These are phyloP conservation scores for Micromys minutus DNA, from an alignment of 2,113 vertebrate species.

Conservation along the genomic window DNA sequence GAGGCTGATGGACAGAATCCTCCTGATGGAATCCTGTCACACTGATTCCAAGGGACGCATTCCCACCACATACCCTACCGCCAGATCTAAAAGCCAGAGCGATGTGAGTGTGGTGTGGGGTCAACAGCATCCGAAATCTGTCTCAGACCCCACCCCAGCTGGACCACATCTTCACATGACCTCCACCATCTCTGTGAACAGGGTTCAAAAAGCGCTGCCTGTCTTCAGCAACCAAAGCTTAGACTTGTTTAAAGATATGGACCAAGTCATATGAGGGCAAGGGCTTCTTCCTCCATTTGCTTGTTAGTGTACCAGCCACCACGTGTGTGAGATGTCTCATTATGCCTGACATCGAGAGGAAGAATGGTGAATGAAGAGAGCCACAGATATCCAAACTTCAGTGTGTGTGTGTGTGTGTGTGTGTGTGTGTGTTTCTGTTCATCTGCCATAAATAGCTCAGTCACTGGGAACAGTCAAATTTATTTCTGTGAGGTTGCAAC, in stretches of 20 bases:
- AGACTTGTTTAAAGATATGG: not conserved
- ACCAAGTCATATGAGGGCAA: not conserved
- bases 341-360: not conserved
- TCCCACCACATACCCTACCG: not conserved
- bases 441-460: not conserved
- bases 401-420: not conserved
- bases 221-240: not conserved
- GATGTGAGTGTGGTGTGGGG: not conserved
- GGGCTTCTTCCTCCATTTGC: not conserved
- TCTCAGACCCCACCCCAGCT: not conserved
- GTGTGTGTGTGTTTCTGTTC: not conserved
- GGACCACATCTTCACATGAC: not conserved
- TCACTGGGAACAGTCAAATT: not conserved
- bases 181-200: not conserved
- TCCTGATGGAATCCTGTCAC: not conserved
- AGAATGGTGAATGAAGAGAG: not conserved
- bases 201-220: not conserved
- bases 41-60: not conserved
- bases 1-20: not conserved
- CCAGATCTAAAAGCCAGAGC: not conserved
- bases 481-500: not conserved
- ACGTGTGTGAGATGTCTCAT: not conserved
- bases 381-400: not conserved
- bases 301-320: not conserved
- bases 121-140: rapidly evolving